Conservation (phyloP, 1,140 invertebrate genomes). For the Platyura marginata region DNA sequence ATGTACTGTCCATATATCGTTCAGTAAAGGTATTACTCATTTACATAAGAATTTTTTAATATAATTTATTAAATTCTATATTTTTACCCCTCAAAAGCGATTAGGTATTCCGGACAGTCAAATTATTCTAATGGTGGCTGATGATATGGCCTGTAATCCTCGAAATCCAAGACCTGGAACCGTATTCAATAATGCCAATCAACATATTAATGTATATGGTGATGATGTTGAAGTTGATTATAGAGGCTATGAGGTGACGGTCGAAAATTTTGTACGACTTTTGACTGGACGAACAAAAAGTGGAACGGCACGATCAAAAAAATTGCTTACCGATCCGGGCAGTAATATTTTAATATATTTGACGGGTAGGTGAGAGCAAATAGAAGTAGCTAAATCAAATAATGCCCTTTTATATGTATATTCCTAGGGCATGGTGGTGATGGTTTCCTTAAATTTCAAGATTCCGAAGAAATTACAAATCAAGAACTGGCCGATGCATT, state of each 20-base stretch:
- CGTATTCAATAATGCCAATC: conserved; percentile 95
- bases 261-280: conserved; percentile 95
- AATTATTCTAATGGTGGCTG: conserved; percentile 97
- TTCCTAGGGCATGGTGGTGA: conserved; percentile 78
- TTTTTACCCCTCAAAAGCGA: conserved; percentile 22
- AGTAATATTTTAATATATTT: conserved; percentile 97
- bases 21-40: conserved; percentile 79
- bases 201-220: conserved; percentile 97
- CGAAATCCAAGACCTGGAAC: conserved; percentile 94
- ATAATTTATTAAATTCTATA: not conserved
- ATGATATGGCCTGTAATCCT: conserved; percentile 99
- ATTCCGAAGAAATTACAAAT: conserved; percentile 98
- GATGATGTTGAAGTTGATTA: conserved; percentile 99
- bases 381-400: too few species aligned
- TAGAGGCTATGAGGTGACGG: conserved; percentile 93
- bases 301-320: conserved; percentile 87
- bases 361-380: too few species aligned
- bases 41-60: not conserved
- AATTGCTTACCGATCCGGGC: conserved; percentile 86
- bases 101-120: conserved; percentile 93
- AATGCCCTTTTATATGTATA: too few species aligned
- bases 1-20: conserved; percentile 94
- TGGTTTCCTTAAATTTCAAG: conserved; percentile 98
- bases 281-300: conserved; percentile 80
- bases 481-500: conserved; percentile 96